Evolutionary conservation across 2,113 vertebrate genomes (phyloP).

Genomic region (Microcebus ravelobensis): DNA sequence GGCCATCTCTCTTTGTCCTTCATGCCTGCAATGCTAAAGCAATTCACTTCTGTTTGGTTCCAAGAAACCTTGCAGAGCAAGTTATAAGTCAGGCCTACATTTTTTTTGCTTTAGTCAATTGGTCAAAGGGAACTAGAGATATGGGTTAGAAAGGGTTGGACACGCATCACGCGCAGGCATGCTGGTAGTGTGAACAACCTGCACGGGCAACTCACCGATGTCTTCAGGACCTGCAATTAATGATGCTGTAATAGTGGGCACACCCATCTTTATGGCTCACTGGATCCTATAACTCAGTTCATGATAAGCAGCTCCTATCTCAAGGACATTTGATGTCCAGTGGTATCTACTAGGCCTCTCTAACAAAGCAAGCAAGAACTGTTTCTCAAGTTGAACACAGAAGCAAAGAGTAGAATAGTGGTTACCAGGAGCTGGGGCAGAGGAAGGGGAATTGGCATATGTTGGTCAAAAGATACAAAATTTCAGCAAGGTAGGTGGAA

Average conservation of each 20-base stretch:
- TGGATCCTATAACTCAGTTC: neutral
- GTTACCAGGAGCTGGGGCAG: neutral
- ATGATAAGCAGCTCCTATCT: neutral
- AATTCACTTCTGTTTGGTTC: neutral
- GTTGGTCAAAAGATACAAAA: neutral
- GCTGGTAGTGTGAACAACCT: neutral
- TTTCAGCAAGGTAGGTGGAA: neutral
- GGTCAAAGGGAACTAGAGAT: neutral
- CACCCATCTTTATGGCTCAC: neutral
- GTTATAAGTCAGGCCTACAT: neutral
- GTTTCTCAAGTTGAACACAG: neutral
- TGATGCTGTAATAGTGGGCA: neutral
- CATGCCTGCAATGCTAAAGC: neutral
- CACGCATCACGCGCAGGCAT: too few relatives aligned
- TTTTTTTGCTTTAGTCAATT: neutral
- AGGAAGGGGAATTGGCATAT: neutral
- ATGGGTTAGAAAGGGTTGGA: neutral
- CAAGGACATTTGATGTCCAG: neutral
- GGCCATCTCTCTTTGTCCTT: neutral
- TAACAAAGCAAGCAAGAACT: neutral
- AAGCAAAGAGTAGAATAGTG: neutral
- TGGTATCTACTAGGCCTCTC: neutral
- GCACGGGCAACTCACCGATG: neutral
- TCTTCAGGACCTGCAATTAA: neutral
- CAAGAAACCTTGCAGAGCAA: neutral